phyloP scores from a whole-genome alignment of 2,797 vertebrate genomes.

The Chelon auratus region DNA sequence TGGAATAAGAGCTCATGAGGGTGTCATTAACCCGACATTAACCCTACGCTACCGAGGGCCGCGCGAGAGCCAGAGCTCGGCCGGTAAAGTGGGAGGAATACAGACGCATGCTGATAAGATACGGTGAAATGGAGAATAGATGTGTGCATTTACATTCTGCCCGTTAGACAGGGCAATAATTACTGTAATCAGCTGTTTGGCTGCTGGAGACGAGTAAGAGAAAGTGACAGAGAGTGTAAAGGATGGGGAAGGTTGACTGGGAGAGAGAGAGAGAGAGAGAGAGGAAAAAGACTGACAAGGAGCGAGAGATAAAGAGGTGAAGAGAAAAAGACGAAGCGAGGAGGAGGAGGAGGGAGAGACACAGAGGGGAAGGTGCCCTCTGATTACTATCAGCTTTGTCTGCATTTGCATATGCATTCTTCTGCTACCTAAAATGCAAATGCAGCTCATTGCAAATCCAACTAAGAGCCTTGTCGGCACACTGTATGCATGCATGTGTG shows the following conservation, averaged over 20 bases:
- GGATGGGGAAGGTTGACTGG: constrained; percentile 52
- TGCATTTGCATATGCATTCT: constrained; percentile 92
- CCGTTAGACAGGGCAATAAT: constrained; percentile 40
- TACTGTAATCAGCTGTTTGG: constrained; percentile 53
- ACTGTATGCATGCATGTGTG: constrained; percentile 54
- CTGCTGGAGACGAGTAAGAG: constrained; percentile 30
- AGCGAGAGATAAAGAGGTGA: constrained; percentile 51
- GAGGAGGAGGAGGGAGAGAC: constrained; percentile 48
- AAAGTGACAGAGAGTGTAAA: constrained; percentile 42
- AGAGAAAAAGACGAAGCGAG: constrained; percentile 39
- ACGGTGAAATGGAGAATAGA: constrained; percentile 14
- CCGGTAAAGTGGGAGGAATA: constrained; percentile 19
- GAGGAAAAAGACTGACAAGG: constrained; percentile 50
- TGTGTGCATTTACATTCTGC: constrained; percentile 17
- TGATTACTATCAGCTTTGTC: constrained; percentile 86
- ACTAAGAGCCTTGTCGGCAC: constrained; percentile 66
- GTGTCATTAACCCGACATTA: constrained; percentile 80
- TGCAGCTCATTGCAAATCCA: constrained; percentile 74
- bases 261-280: constrained; percentile 12
- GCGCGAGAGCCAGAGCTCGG: constrained; percentile 8
- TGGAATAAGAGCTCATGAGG: constrained; percentile 80
- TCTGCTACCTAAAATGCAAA: constrained; percentile 90
- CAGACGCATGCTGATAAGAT: constrained; percentile 33
- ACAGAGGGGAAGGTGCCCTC: constrained; percentile 81
- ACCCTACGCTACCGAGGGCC: constrained; percentile 57